Percentiles rank a stretch among this genome's conserved stretches.
Evolutionary conservation across 2,888 invertebrate species (phyloP).

Genomic region (Saturnia pavonia): DNA sequence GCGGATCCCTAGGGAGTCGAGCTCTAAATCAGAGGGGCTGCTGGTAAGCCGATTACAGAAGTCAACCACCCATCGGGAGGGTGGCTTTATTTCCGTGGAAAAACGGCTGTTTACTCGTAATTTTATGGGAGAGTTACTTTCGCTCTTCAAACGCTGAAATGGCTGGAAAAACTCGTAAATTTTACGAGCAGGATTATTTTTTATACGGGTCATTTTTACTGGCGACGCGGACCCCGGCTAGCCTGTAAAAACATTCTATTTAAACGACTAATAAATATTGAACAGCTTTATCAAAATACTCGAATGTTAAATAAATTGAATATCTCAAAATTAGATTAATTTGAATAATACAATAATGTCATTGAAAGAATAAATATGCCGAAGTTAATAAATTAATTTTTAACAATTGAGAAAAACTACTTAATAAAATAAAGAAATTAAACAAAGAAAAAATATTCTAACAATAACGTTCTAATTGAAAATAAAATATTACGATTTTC

Average conservation of each 20-base stretch:
- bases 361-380: not conserved
- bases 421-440: too few species aligned
- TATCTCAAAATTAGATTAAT: not conserved
- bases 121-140: constrained; percentile 79
- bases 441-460: too few species aligned
- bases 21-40: constrained; percentile 56
- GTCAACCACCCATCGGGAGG: constrained; percentile 64
- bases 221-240: constrained; percentile 37
- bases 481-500: too few species aligned
- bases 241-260: constrained; percentile 30
- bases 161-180: constrained; percentile 70
- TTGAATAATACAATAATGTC: too few species aligned
- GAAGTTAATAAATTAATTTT: not conserved
- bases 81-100: constrained; percentile 74
- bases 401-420: too few species aligned
- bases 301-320: not conserved
- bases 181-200: constrained; percentile 70
- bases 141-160: constrained; percentile 74
- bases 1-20: constrained; percentile 54
- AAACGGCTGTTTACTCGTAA: constrained; percentile 80
- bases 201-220: constrained; percentile 69
- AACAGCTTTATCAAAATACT: not conserved
- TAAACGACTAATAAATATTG: not conserved
- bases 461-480: too few species aligned
- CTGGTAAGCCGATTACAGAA: constrained; percentile 78